Conservation (phyloP, 1,140 invertebrate species). For the Cyclargus thomasi region DNA sequence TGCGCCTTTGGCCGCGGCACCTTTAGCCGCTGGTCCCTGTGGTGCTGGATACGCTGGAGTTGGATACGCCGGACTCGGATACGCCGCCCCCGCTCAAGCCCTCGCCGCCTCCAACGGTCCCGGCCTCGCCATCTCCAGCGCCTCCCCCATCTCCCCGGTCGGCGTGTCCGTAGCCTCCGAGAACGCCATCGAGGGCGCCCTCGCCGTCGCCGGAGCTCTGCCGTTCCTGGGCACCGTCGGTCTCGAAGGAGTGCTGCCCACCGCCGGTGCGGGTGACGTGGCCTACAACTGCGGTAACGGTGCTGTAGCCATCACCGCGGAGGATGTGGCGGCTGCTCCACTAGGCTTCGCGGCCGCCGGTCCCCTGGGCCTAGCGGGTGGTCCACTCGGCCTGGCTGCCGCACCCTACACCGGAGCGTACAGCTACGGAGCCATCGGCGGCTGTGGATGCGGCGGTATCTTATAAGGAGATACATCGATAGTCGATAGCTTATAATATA, state of each 20-base stretch:
- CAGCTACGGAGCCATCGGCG: background rate
- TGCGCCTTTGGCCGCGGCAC: background rate
- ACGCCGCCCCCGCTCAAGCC: conserved; percentile 9
- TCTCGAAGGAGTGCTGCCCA: conserved; percentile 39
- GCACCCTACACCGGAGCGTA: conserved; percentile 13
- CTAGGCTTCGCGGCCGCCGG: conserved; percentile 14
- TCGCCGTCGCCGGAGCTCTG: conserved; percentile 35
- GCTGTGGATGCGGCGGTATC: conserved; percentile 19
- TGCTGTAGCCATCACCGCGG: conserved; percentile 32
- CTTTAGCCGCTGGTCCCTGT: conserved; percentile 11
- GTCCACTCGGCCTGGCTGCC: conserved; percentile 17
- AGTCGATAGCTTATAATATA: no score
- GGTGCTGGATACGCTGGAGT: conserved; percentile 1
- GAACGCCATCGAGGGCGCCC: conserved; percentile 35
- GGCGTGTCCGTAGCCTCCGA: conserved; percentile 33
- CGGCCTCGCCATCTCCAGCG: conserved; percentile 29
- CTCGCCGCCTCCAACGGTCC: conserved; percentile 30
- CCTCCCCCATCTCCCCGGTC: conserved; percentile 34
- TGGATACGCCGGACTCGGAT: background rate
- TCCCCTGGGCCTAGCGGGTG: conserved; percentile 24
- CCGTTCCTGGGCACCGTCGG: conserved; percentile 44
- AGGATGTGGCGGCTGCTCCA: conserved; percentile 24
- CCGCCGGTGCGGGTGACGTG: conserved; percentile 40
- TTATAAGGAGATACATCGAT: conserved; percentile 14
- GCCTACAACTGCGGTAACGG: conserved; percentile 33